phyloP scores from a whole-genome alignment of 1,140 invertebrate species.

The Ctenoplectra terminalis region DNA sequence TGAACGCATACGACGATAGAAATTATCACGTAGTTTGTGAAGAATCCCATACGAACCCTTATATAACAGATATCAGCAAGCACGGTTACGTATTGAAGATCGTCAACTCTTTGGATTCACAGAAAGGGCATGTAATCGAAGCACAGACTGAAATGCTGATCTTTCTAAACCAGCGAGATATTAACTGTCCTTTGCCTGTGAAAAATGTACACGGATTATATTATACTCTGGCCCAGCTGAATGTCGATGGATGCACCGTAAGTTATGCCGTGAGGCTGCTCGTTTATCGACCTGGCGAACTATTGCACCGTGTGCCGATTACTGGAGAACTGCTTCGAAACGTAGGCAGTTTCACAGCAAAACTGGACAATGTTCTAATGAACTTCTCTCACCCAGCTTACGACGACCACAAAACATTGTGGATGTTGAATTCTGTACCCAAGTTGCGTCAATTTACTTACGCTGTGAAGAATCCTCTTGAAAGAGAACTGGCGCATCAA shows the following conservation, averaged over 20 bases:
- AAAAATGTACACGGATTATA: slow-evolving; percentile 86
- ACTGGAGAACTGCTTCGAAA: slow-evolving; percentile 86
- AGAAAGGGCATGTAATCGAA: slow-evolving; percentile 86
- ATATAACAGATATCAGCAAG: slow-evolving; percentile 81
- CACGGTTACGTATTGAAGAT: slow-evolving; percentile 92
- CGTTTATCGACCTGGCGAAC: slow-evolving; percentile 88
- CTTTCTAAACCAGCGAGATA: slow-evolving; percentile 85
- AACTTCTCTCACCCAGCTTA: slow-evolving; percentile 89
- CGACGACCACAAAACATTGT: slow-evolving; percentile 86
- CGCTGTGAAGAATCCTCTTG: slow-evolving; percentile 85
- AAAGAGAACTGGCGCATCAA: slow-evolving; percentile 85
- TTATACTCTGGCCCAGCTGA: slow-evolving; percentile 82
- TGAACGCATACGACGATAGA: slow-evolving; percentile 92
- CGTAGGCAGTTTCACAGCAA: slow-evolving; percentile 87
- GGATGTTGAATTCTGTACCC: slow-evolving; percentile 88
- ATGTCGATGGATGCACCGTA: slow-evolving; percentile 71
- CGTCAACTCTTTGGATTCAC: slow-evolving; percentile 90
- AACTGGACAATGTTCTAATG: slow-evolving; percentile 87
- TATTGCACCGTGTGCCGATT: slow-evolving; percentile 85
- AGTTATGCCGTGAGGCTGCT: slow-evolving; percentile 88
- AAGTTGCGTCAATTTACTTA: slow-evolving; percentile 88
- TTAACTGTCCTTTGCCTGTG: slow-evolving; percentile 88
- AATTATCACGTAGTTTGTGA: slow-evolving; percentile 87
- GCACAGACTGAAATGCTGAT: slow-evolving; percentile 88
- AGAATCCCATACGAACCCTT: slow-evolving; percentile 84